phyloP scores from a whole-genome alignment of 1,140 invertebrate species.

The Steinernema khuongi region DNA sequence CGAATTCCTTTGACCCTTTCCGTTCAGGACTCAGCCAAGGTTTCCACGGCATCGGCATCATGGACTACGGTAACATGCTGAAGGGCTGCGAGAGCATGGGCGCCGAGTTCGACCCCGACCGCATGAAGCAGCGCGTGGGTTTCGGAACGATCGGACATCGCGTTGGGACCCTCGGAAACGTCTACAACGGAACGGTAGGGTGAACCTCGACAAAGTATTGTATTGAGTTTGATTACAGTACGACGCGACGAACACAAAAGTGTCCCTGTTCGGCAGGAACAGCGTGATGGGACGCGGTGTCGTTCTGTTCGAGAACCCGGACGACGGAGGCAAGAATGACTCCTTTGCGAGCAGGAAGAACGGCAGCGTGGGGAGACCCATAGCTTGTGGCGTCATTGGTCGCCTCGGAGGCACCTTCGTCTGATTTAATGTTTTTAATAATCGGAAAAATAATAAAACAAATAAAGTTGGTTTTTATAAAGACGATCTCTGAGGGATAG shows the following conservation, averaged over 20 bases:
- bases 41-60: conserved; percentile 14
- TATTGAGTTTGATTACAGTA: background rate
- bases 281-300: conserved; percentile 11
- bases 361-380: background rate
- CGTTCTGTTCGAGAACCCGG: background rate
- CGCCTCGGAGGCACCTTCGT: background rate
- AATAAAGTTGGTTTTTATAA: too few species aligned
- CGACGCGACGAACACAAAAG: background rate
- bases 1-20: too few species aligned
- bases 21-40: conserved; percentile 1
- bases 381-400: conserved; percentile 10
- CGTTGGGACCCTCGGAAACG: conserved; percentile 14
- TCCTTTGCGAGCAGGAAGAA: background rate
- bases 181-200: background rate
- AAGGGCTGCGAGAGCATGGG: conserved; percentile 21
- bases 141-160: background rate
- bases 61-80: conserved; percentile 9
- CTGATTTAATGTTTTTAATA: background rate
- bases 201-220: background rate
- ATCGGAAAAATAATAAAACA: too few species aligned
- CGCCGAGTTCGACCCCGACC: conserved; percentile 11
- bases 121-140: background rate
- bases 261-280: conserved; percentile 17
- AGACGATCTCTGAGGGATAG: too few species aligned
- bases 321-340: background rate